Conservation (phyloP, 1,140 invertebrate genomes). For the Drosophila tsacasi region DNA sequence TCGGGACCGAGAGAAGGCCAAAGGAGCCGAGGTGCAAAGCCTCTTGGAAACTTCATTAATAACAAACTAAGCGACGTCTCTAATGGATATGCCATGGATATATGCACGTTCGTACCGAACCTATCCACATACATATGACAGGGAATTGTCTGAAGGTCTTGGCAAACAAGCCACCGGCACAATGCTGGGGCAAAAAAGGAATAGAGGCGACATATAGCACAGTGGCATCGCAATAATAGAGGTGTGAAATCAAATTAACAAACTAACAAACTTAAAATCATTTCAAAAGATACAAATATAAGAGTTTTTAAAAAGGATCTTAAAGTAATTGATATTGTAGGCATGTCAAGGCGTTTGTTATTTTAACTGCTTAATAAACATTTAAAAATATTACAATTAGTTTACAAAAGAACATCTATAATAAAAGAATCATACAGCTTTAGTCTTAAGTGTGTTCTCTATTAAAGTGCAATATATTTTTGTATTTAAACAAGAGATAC, state of each 20-base stretch:
- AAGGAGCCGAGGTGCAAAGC: conserved; percentile 54
- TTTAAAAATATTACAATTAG: neutral
- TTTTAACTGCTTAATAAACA: neutral
- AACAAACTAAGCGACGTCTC: conserved; percentile 69
- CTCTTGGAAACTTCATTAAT: conserved; percentile 75
- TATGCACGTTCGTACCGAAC: conserved; percentile 30
- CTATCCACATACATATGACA: conserved; percentile 49
- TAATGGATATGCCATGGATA: conserved; percentile 52
- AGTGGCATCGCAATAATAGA: neutral
- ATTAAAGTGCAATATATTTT: too few species aligned
- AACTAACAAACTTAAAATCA: neutral
- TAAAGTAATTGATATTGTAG: neutral
- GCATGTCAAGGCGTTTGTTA: too few species aligned
- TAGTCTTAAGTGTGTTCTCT: too few species aligned
- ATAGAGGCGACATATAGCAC: neutral
- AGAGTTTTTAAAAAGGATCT: neutral
- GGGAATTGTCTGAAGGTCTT: conserved; percentile 47
- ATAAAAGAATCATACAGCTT: neutral
- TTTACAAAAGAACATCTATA: neutral
- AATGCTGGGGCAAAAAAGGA: conserved; percentile 3
- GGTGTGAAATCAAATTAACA: neutral
- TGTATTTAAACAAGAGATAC: neutral
- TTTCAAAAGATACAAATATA: neutral
- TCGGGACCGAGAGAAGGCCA: conserved; percentile 5
- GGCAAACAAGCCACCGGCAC: conserved; percentile 36